Base-by-base conservation (phyloP, 2,888 invertebrate species). In the Anthophora plumipes region DNA sequence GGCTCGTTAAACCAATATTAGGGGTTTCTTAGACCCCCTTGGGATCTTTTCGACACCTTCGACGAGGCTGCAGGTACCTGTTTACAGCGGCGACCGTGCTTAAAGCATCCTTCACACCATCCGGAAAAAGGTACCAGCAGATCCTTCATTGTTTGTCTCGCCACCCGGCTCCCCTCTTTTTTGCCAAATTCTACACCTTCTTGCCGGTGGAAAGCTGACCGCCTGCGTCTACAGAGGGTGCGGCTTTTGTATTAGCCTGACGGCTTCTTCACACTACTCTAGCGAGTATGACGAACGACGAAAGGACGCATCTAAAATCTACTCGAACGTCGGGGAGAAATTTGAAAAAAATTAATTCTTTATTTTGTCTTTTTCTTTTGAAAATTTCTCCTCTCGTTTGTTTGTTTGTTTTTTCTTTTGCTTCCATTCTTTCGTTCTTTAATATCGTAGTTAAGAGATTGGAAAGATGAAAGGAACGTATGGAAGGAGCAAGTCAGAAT, bases 1-100 rank as follows among this genome's bases (percentile, higher is more conserved):
- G 89, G 80, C 86, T 90, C 89, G 90, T 90, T 90, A 90, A 91
- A 90, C 90, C 87, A 90, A 91, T 90, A 91, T 91, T 91, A 89
- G 86, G 85, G 83, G 59, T 78, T 84, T 84, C 82, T 85, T 84
- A 86, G 85, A 81, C 77, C 82, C 74, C 82, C 88, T 85, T 83
- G 84, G 85, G 84, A 52, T 66, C 88, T 86, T 88, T 89, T 88
- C 90, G 86, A 90, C 91, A 91, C 90, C 88, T 89, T 66, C 66
- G 71, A 43, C 46, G 50, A 22, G 43, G 48, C 60, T 57, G 72
- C 77, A 80, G 83, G 75, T 80, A 84, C 85, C 76, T 83, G 75
- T 85, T 85, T 80, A 76, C 59, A 41, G 25, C 72, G 37, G 48
- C 37, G 63, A 73, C 74, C 72, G 63, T 77, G 69, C 79, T 80